Base-by-base conservation (phyloP, 2,888 invertebrate species). In the Monoplex corrugatus region DNA sequence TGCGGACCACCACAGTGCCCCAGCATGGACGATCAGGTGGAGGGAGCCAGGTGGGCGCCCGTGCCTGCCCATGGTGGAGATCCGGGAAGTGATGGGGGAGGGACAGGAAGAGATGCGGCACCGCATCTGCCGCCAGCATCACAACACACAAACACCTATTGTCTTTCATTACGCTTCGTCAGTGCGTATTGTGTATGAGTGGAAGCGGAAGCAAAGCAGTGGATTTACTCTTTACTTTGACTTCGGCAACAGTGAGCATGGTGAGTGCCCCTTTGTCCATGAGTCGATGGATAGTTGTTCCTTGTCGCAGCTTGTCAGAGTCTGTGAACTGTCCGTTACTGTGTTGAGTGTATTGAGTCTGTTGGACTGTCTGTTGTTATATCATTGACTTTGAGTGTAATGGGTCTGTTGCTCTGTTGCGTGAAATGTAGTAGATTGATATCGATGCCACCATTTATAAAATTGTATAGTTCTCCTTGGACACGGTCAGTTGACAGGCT, bases 151-250 rank as follows among this genome's bases (percentile, higher is more conserved):
- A 23, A 88, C 88, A 57, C 88, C 88, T 23, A 40, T 88, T 68
- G 88, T 88, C 83, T 88, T 88, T 83, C 87, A 87, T 40, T 88
- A 88, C 57, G 88, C 88, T 3, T 88, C 88, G 16, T 88, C 88
- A 0, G 83, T 88, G 43, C 82, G 88, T 23, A 88, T 88, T 16
- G 88, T 88, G 63, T 88, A 88, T 32, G 68, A 80, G 44, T 88
- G 88, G 88, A 16, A 43, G 38, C 63, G 44, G 63, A 44, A 35
- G 82, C 88, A 83, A 8, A 88, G 83, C 88, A 88, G 88, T 68
- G 88, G 88, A 43, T 88, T 88, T 83, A 88, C 88, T n/a, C 72
- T 88, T n/a, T 83, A 88, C 88, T 88, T 88, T 44, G 88, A 88
- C 83, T 82, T 88, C 82, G 45, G 82, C 82, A 45, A 32, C 45